phyloP scores from a whole-genome alignment of 1,140 invertebrate species.

The Mizuhopecten yessoensis region DNA sequence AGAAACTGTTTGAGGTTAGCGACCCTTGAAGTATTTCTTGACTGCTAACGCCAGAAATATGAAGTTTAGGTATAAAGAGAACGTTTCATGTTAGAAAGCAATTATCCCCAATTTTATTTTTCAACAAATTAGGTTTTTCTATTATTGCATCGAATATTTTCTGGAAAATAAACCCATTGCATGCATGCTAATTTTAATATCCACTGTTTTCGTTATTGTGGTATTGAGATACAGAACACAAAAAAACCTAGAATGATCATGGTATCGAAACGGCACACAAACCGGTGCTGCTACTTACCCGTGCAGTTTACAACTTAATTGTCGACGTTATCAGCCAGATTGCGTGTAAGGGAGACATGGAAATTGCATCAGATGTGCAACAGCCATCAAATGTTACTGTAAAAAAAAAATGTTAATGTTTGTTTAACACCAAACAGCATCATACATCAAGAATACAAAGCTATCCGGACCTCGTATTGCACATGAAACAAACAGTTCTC shows the following conservation, averaged over 20 bases:
- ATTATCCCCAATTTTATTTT: no score
- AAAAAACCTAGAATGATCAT: no score
- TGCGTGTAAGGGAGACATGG: not conserved
- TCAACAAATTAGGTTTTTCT: not conserved
- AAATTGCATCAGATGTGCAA: not conserved
- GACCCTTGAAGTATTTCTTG: no score
- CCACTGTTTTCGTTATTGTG: no score
- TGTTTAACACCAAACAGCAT: not conserved
- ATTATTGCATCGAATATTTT: no score
- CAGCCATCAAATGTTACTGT: not conserved
- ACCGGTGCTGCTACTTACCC: not conserved
- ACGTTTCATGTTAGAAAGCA: no score
- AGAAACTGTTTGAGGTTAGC: no score
- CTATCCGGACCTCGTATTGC: not conserved
- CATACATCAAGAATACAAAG: not conserved
- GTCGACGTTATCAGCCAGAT: not conserved
- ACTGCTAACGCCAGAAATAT: no score
- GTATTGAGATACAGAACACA: no score
- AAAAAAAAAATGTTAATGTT: not conserved
- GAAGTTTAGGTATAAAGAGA: no score
- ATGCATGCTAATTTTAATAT: no score
- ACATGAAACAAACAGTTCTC: not conserved
- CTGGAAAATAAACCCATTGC: no score
- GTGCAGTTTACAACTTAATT: not conserved
- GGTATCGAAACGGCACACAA: not conserved